Evolutionary conservation across 2,888 invertebrate species (phyloP), one percentile per base, ranked within the genome.

Genomic region (Pollenia amentaria): DNA sequence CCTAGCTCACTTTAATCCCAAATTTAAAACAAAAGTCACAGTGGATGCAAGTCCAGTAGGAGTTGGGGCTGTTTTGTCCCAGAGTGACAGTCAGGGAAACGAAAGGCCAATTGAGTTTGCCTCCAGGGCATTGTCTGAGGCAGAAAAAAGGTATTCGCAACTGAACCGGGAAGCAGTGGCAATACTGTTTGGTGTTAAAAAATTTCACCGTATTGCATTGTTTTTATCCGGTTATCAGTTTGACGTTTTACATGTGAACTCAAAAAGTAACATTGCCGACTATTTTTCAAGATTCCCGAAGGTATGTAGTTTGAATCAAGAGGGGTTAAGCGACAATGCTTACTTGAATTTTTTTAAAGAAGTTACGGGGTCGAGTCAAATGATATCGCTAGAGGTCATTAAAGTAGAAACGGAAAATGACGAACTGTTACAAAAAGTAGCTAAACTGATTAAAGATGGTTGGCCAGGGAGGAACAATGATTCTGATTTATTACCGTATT

Each of bases 1-100:
- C 14, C 84, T 90, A 46, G 89, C 88, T 3, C 89, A 89, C 85
- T 90, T 85, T 77, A 83, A 89, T 48, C 87, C 85, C 12, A n/a
- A 79, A 8, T 57, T 46, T 14, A 77, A 21, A 44, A 85, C 78
- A 14, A 80, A 80, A 21, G 14, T 87, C 3, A 87, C 84, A 8
- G 86, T 87, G 0, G 90, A 90, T 84, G 89, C 89, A 29, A 88
- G 88, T 29, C 87, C 88, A 8, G 89, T 88, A 11, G 90, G 90
- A 0, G 88, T 90, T 11, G 89, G 89, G 4, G 90, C 93, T 1
- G 91, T 92, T 3, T 80, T 93, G 14, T 90, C 89, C 1, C 92
- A 93, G 75, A 88, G 89, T 18, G 89, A 88, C 14, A 75, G 77
- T 91, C 4, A 91, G 92, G 44, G 90, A 89, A 9, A 92, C 2